A percentile compares a stretch with the other conserved stretches of the same genome.
phyloP scores from a whole-genome alignment of 2,888 invertebrate species.

The Odontocerum albicorne region DNA sequence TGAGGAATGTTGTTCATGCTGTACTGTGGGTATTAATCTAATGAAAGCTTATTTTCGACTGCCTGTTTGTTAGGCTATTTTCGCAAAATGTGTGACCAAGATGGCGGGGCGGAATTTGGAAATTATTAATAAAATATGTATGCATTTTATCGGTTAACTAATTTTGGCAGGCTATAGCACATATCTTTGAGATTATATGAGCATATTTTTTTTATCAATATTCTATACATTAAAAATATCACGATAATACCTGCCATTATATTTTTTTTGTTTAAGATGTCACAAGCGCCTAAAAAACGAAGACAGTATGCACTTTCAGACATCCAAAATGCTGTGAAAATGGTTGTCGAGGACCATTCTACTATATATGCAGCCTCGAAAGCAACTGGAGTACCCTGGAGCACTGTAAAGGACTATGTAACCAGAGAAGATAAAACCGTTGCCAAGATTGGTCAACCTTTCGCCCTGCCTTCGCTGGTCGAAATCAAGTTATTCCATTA shows the following conservation, averaged over 20 bases:
- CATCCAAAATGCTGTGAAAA: neutral
- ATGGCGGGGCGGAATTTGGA: neutral
- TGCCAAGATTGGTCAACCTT: conserved; percentile 4
- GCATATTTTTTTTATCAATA: neutral
- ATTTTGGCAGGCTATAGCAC: neutral
- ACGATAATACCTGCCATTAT: conserved; percentile 2
- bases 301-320: conserved; percentile 7
- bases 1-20: conserved; percentile 4
- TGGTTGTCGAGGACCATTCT: conserved; percentile 1
- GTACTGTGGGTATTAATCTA: conserved; percentile 2
- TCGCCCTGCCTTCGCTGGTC: neutral
- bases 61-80: conserved; percentile 3
- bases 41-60: conserved; percentile 3
- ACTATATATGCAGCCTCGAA: conserved; percentile 8
- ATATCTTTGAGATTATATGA: conserved; percentile 1
- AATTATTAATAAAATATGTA: no score
- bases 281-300: conserved; percentile 1
- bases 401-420: conserved; percentile 12
- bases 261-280: conserved; percentile 2
- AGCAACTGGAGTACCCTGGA: conserved; percentile 13
- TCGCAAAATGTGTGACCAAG: neutral
- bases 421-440: conserved; percentile 3
- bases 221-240: conserved; percentile 2
- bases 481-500: conserved; percentile 2
- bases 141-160: conserved; percentile 4